Conservation (phyloP, 2,113 vertebrate species). For the Lota lota region DNA sequence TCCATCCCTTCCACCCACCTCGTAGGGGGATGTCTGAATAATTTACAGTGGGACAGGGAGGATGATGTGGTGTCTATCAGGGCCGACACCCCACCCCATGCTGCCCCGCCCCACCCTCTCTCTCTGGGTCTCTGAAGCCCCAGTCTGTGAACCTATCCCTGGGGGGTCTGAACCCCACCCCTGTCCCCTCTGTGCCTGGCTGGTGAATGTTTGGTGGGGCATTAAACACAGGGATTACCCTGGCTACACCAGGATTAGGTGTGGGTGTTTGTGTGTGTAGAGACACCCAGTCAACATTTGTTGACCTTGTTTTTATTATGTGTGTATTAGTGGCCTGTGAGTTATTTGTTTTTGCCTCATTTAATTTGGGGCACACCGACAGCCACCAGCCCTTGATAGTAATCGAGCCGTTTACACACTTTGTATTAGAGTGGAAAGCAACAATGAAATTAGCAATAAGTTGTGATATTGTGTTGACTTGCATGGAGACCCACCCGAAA, state of each 20-base stretch:
- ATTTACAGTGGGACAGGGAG: constrained; percentile 11
- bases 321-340: not conserved
- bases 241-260: not conserved
- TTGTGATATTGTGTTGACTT: too few species aligned
- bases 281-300: not conserved
- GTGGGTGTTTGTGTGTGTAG: not conserved
- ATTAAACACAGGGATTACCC: not conserved
- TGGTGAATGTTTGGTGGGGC: not conserved
- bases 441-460: too few species aligned
- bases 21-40: constrained; percentile 7
- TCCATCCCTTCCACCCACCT: not conserved
- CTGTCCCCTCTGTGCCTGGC: too few species aligned
- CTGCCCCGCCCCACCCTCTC: constrained; percentile 9
- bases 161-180: too few species aligned
- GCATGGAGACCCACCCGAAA: too few species aligned
- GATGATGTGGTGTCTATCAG: constrained; percentile 11
- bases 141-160: too few species aligned
- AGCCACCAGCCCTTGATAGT: too few species aligned
- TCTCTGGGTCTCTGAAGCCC: too few species aligned
- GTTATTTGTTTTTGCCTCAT: constrained; percentile 6
- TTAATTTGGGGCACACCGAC: too few species aligned
- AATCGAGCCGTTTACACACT: too few species aligned
- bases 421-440: too few species aligned
- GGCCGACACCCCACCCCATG: not conserved
- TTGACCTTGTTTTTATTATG: not conserved